phyloP scores from a whole-genome alignment of 2,797 vertebrate species.

The Mionectes olivaceus region DNA sequence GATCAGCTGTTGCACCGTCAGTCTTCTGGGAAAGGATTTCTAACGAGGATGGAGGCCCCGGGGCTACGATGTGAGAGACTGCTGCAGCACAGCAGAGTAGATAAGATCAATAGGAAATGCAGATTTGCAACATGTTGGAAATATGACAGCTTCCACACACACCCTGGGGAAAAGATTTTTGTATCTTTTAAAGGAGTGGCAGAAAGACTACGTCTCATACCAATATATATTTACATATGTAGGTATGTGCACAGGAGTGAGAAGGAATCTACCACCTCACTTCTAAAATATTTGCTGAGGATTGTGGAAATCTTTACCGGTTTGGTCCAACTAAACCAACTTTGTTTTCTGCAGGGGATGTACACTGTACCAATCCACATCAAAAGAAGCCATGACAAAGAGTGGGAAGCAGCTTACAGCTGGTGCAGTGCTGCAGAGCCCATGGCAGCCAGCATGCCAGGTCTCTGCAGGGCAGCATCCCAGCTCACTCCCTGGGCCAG shows the following conservation, averaged over 20 bases:
- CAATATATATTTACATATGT: not conserved
- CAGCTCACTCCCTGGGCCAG: fast-evolving
- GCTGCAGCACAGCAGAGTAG: not conserved
- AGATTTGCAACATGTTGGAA: slow-evolving; percentile 28
- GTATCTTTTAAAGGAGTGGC: not conserved
- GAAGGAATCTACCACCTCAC: not conserved
- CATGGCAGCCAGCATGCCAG: fast-evolving
- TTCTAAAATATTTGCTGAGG: slow-evolving; percentile 33
- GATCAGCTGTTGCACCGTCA: slow-evolving; percentile 41
- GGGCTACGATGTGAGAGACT: not conserved
- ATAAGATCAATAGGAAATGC: slow-evolving; percentile 57
- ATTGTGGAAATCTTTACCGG: not conserved
- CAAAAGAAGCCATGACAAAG: not conserved
- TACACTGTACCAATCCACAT: not conserved
- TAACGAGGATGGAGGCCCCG: not conserved
- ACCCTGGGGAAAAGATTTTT: not conserved
- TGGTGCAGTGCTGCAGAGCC: not conserved
- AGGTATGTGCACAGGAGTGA: not conserved
- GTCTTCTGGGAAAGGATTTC: slow-evolving; percentile 40
- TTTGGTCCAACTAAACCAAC: not conserved
- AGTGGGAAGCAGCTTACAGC: not conserved
- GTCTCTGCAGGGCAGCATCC: not conserved
- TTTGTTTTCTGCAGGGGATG: not conserved
- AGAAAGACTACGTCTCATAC: not conserved
- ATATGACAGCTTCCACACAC: not conserved